Evolutionary conservation across 2,113 vertebrate genomes (phyloP), one percentile per base, ranked within the genome.

Genomic region (Caloenas nicobarica): DNA sequence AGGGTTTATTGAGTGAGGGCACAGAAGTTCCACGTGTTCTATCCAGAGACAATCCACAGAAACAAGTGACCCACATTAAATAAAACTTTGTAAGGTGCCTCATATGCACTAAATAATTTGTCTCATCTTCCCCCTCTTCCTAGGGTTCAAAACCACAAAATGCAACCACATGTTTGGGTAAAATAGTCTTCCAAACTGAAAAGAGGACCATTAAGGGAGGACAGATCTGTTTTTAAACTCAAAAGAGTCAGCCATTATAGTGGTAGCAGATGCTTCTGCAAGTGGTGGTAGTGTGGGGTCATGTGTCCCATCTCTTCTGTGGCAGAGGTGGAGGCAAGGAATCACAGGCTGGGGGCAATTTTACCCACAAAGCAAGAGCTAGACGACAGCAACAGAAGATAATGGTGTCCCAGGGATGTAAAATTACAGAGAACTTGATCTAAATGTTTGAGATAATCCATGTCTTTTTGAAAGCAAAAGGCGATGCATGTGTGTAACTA

Each of bases 221-320:
- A 26, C n/a, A 77, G 77, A 70, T 72, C 86, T 93, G 73, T 6
- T 96, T 94, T 91, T 85, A 89, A 87, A 40, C 69, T 94, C 70
- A 81, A 25, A 71, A 54, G 69, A 56, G 19, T 71, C 64, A 81
- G n/a, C n/a, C 73, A n/a, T 90, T 91, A 48, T 18, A 86, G 57
- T 18, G 23, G 73, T 65, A 93, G 91, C 71, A 94, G 53, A 54
- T 23, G 2, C 7, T 89, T 46, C 77, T 91, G 34, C 51, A 86
- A 86, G 72, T 25, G 17, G 23, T 83, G 34, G 0, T 36, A 62
- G 22, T 24, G 40, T 46, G 31, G 53, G 28, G 23, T 69, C n/a
- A 24, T 5, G 4, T 76, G 65, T 60, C 42, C 42, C 40, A 50
- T 46, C 38, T 44, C 6, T 78, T 60, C 73, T 64, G 29, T 22